A percentile compares a stretch with the other conserved stretches of the same genome.
These are phyloP conservation scores for Gavialis gangeticus DNA, from an alignment of 2,113 vertebrate species.

Conservation along the genomic window DNA sequence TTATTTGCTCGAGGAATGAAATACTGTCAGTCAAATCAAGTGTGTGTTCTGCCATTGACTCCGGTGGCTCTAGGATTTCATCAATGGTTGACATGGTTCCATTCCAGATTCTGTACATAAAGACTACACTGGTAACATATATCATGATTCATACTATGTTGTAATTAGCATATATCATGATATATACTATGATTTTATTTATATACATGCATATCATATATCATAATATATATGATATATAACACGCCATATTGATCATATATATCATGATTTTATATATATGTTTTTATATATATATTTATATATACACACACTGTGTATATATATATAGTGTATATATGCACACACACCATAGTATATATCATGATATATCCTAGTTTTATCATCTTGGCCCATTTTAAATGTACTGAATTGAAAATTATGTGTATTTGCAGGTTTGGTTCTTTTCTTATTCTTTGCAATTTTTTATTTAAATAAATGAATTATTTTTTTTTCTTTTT, in stretches of 20 bases:
- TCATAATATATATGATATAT: no score
- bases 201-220: background rate
- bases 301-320: no score
- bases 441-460: conserved; percentile 11
- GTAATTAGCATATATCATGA: no score
- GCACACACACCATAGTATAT: no score
- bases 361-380: no score
- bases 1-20: background rate
- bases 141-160: no score
- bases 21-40: background rate
- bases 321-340: no score
- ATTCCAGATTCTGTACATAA: background rate
- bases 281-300: no score
- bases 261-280: no score
- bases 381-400: background rate
- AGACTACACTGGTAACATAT: no score
- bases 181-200: background rate
- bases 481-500: conserved; percentile 41
- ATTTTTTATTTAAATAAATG: conserved; percentile 43
- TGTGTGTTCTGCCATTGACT: background rate
- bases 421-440: background rate
- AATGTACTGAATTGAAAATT: conserved; percentile 31
- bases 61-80: background rate
- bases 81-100: background rate
- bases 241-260: no score